Percentiles rank a stretch among this genome's conserved stretches.
These are phyloP conservation scores for Cordilura impudica DNA, from an alignment of 2,888 invertebrate species.

Conservation along the genomic window DNA sequence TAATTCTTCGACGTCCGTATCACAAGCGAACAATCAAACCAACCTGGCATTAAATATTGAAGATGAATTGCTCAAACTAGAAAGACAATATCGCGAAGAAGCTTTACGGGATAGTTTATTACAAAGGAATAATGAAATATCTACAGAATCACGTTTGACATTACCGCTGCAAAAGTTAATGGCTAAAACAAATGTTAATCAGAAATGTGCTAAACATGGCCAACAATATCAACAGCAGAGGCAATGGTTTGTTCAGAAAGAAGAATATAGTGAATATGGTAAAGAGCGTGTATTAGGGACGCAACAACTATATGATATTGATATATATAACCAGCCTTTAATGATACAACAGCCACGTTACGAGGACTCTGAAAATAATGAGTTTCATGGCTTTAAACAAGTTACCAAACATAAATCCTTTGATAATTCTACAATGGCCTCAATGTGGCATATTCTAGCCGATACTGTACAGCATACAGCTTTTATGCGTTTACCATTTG, in stretches of 20 bases:
- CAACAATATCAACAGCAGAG: constrained; percentile 49
- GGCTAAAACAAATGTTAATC: constrained; percentile 53
- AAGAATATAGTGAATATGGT: constrained; percentile 69
- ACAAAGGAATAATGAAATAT: constrained; percentile 67
- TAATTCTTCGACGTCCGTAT: neutral
- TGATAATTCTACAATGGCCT: constrained; percentile 64
- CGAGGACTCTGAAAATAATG: constrained; percentile 3
- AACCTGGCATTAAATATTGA: constrained; percentile 71
- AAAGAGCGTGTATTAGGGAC: too few relatives aligned
- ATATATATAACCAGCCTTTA: constrained; percentile 6
- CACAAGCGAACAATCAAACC: constrained; percentile 57
- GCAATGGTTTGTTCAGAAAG: constrained; percentile 72
- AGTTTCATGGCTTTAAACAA: constrained; percentile 40
- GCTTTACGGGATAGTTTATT: constrained; percentile 67
- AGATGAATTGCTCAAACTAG: constrained; percentile 72
- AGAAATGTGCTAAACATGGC: constrained; percentile 53
- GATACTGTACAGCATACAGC: constrained; percentile 67
- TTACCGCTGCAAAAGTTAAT: constrained; percentile 58
- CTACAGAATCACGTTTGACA: constrained; percentile 60
- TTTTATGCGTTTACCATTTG: constrained; percentile 67
- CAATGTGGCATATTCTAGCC: constrained; percentile 71
- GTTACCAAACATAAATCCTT: neutral
- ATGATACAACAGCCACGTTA: constrained; percentile 38
- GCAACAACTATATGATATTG: neutral
- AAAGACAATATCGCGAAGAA: constrained; percentile 71